Evolutionary conservation across 2,113 vertebrate species (phyloP).

Genomic region (Donacobius atricapilla): DNA sequence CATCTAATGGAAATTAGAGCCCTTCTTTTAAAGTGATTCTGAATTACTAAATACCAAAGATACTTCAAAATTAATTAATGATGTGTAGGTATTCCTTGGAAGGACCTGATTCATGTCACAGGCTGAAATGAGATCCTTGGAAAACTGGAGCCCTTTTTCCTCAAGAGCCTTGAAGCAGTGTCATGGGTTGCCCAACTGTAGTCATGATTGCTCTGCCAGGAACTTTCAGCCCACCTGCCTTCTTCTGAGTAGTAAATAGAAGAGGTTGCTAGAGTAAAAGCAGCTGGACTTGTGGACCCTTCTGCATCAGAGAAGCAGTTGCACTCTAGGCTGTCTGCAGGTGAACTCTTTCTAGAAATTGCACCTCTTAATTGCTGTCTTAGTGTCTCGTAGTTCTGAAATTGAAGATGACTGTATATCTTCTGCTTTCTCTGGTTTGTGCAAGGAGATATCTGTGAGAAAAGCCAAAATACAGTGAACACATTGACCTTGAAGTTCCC

Average conservation of each 20-base stretch:
- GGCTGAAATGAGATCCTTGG: background rate
- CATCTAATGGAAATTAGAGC: background rate
- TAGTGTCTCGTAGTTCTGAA: background rate
- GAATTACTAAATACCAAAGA: background rate
- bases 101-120: background rate
- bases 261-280: background rate
- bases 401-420: background rate
- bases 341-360: background rate
- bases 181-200: background rate
- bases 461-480: background rate
- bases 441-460: background rate
- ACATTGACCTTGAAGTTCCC: background rate
- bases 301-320: background rate
- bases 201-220: background rate
- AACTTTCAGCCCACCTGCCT: background rate
- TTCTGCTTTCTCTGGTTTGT: background rate
- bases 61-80: background rate
- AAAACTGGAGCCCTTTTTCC: background rate
- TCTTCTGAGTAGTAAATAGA: background rate
- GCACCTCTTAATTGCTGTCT: background rate
- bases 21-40: background rate
- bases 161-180: background rate
- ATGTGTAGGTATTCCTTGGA: background rate
- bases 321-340: background rate
- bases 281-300: background rate